Evolutionary conservation across 2,113 vertebrate species (phyloP), one percentile per base, ranked within the genome.

Genomic region (Kryptolebias marmoratus): DNA sequence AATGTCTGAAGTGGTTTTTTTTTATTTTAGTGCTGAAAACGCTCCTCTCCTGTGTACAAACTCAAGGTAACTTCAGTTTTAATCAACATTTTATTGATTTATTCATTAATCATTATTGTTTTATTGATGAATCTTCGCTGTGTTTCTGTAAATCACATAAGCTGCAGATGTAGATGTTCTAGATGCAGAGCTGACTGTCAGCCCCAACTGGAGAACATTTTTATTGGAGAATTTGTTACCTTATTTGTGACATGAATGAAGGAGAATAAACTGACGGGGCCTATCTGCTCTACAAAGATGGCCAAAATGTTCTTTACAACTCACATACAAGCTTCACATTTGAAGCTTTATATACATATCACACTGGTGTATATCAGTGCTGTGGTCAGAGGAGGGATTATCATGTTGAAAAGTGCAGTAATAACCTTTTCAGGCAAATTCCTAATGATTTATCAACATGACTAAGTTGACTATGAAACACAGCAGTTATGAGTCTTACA

Each of bases 241-340:
- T 68, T 7, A 65, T 2, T 8, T 87, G 78, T 79, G 30, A 73
- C 3, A 67, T 85, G 14, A 11, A 63, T 0, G 63, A 27, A 27
- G 69, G 39, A 30, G 18, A 16, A 42, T 39, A 31, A 11, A 2
- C 18, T 7, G 56, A 71, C 12, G 75, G 75, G 78, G 3, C 8
- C 56, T 74, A 60, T 5, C 22, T 0, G 16, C 2, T 60, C 1
- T 15, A 22, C 0, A 53, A 16, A 28, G 28, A 45, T 32, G 13
- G 9, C 0, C 0, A 0, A 15, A 4, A 39, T 10, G 0, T 42
- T 4, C 0, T 0, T n/a, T 76, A 63, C 16, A 8, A 9, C 1
- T 0, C 3, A 31, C 1, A 50, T n/a, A 14, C 30, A 39, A 0
- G 0, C 11, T 22, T 15, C 13, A 16, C 0, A 4, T 30, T 63